Base-by-base conservation (phyloP, 1,140 invertebrate species). In the Pseudomyrmex cubaensis region DNA sequence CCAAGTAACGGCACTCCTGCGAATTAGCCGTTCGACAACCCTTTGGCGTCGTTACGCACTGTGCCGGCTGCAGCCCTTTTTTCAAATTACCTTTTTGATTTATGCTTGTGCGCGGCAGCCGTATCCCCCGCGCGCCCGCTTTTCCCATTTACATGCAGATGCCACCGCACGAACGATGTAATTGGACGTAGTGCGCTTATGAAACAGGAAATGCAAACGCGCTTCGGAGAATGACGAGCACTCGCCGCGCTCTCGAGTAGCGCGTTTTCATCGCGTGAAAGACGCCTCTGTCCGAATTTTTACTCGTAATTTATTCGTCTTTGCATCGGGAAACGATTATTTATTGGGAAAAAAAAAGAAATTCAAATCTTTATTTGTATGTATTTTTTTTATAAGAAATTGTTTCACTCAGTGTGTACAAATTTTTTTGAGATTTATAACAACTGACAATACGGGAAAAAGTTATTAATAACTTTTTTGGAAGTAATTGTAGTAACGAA, bases 21-120 rank as follows among this genome's bases (percentile, higher is more conserved):
- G 86, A 67, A 90, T 90, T 89, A 89, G 74, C 63, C 52, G 77
- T 90, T 87, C 76, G 85, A 83, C 82, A 70, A 87, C 22, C 63
- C 72, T 87, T 78, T 77, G 57, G 66, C 52, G 54, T 17, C 69
- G 83, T 78, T 74, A 75, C 62, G 80, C 77, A 59, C 57, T 67
- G 82, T 52, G 52, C 56, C 66, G 44, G 25, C 70, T 85, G 82
- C 52, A 64, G 61, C 61, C 59, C 72, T 85, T 88, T 83, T 88
- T 88, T 78, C 84, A 57, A 90, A 88, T 89, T 90, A 88, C 77
- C 84, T 87, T 90, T 90, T 90, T 89, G 90, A 91, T 90, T 90
- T 91, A 91, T 90, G 75, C 66, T 56, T 85, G 75, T 62, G 67
- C 52, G 74, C 54, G 56, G 82, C 56, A 73, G 64, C 76, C 77